Evolutionary conservation across 2,888 invertebrate genomes (phyloP).

Genomic region (Leistus spinibarbis): DNA sequence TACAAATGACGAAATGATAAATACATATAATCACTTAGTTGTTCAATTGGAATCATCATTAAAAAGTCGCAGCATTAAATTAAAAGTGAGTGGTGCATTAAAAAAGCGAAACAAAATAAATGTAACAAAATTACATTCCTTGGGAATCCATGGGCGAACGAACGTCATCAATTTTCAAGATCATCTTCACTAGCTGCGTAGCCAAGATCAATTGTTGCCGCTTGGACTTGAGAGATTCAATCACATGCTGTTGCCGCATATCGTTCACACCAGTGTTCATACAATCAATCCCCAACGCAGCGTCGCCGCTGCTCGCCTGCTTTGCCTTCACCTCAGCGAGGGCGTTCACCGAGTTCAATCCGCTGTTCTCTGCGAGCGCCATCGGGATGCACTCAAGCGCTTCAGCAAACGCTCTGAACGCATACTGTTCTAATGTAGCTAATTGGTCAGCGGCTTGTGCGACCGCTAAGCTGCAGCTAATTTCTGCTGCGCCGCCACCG

Average conservation of each 20-base stretch:
- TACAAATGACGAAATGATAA: conserved; percentile 25
- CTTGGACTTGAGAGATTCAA: conserved; percentile 96
- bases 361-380: conserved; percentile 96
- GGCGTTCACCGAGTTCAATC: conserved; percentile 90
- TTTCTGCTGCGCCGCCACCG: conserved; percentile 97
- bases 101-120: background rate
- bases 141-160: conserved; percentile 58
- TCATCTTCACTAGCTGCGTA: conserved; percentile 99
- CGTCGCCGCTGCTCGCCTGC: conserved; percentile 84
- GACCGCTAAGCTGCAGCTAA: conserved; percentile 91
- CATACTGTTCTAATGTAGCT: conserved; percentile 94
- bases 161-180: conserved; percentile 98
- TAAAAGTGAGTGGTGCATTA: conserved; percentile 16
- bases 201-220: conserved; percentile 96
- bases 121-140: conserved; percentile 42
- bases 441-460: conserved; percentile 86
- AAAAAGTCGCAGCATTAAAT: conserved; percentile 1
- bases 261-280: conserved; percentile 81
- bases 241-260: conserved; percentile 94
- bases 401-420: conserved; percentile 93
- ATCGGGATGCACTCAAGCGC: conserved; percentile 94
- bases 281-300: conserved; percentile 93
- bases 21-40: conserved; percentile 1
- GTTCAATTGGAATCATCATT: background rate
- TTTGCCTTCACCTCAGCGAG: conserved; percentile 89